Conservation (phyloP, 1,140 invertebrate species). For the Diachasmimorpha longicaudata region DNA sequence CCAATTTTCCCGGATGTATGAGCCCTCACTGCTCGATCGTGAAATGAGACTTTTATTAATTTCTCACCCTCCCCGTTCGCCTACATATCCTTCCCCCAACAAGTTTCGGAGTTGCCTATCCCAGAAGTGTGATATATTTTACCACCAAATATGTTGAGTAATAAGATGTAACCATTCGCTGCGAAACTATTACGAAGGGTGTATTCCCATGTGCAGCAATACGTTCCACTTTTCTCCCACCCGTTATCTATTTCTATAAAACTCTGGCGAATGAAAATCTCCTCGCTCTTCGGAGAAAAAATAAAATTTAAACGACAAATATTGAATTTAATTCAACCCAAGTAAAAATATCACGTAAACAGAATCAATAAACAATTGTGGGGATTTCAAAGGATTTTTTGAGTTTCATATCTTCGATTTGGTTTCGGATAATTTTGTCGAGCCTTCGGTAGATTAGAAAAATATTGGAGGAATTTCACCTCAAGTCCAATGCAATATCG, state of each 20-base stretch:
- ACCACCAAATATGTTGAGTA: neutral
- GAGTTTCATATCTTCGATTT: no score
- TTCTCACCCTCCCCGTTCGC: neutral
- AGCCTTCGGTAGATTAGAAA: no score
- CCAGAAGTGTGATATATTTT: neutral
- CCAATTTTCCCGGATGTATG: neutral
- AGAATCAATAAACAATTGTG: no score
- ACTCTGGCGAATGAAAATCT: neutral
- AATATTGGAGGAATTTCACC: no score
- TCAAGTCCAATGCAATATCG: no score
- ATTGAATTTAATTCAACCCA: no score
- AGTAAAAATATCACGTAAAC: no score
- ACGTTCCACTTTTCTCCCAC: neutral
- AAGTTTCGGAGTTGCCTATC: neutral
- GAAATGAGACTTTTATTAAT: constrained; percentile 5
- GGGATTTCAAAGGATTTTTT: no score
- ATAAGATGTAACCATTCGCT: neutral
- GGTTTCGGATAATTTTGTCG: no score
- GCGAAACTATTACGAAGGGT: neutral
- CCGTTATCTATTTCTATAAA: neutral
- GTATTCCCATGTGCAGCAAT: neutral
- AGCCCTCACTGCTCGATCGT: neutral
- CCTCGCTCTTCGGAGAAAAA: neutral
- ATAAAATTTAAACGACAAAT: no score
- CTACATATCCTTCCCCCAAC: neutral